Conservation (phyloP, 23 tunicate genomes). For the Trididemnum miniatum region DNA sequence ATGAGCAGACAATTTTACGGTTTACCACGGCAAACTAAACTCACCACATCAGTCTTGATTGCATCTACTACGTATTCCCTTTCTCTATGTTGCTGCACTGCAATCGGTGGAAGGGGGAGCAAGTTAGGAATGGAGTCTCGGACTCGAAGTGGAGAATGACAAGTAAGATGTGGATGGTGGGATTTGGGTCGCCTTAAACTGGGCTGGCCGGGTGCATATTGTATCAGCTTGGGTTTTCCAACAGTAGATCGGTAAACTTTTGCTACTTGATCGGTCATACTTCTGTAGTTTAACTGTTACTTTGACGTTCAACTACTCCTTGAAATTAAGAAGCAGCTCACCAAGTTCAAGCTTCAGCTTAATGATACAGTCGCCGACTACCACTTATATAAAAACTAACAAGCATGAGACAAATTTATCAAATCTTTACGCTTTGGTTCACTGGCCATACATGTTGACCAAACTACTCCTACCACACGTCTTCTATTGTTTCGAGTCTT, state of each 20-base stretch:
- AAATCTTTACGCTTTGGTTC: conserved; percentile 7
- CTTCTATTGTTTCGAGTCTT: not conserved
- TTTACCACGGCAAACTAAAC: no score
- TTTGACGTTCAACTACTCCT: no score
- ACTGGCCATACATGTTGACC: conserved; percentile 23
- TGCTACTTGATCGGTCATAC: conserved; percentile 29
- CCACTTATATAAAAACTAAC: no score
- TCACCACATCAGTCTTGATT: conserved; percentile 75
- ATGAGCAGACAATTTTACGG: no score
- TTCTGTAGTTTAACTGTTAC: no score
- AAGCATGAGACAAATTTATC: no score
- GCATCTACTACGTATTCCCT: conserved; percentile 76
- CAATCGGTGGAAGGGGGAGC: conserved; percentile 64
- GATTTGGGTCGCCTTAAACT: not conserved
- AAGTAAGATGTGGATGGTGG: conserved; percentile 70
- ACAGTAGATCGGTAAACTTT: conserved; percentile 47
- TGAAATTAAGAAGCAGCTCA: not conserved
- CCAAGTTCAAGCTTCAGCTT: no score
- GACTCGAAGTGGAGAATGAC: conserved; percentile 68
- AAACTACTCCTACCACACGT: conserved; percentile 15
- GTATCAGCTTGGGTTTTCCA: not conserved
- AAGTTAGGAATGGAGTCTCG: conserved; percentile 74
- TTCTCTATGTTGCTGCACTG: conserved; percentile 47
- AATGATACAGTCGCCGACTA: no score
- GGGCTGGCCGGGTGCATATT: not conserved